Conservation (phyloP, 2,113 vertebrate species). For the Arizona elegans region DNA sequence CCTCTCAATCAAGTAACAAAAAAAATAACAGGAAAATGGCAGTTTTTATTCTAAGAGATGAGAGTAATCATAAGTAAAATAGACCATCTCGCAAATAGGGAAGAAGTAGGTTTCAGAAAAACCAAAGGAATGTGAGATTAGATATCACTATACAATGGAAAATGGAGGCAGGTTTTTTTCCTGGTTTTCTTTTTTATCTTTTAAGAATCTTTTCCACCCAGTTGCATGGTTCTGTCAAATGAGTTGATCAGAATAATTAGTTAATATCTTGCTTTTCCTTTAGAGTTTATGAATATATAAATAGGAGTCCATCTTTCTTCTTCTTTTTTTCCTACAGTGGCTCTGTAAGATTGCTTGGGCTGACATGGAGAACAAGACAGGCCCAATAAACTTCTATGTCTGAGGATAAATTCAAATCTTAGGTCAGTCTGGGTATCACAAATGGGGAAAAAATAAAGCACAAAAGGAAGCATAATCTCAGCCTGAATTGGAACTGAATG, state of each 20-base stretch:
- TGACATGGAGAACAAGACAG: background rate
- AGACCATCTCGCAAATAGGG: background rate
- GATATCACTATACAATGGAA: background rate
- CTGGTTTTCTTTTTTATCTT: background rate
- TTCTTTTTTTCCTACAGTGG: background rate
- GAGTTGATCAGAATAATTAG: background rate
- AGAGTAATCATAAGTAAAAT: background rate
- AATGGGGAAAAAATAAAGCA: background rate
- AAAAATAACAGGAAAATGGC: background rate
- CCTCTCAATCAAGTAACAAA: background rate
- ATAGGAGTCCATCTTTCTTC: background rate
- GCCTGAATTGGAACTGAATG: background rate
- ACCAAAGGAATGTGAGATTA: background rate
- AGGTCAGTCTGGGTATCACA: background rate
- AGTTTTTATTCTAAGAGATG: background rate
- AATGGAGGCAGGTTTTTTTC: background rate
- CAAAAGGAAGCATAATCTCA: background rate
- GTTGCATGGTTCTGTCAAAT: background rate
- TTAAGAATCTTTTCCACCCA: background rate
- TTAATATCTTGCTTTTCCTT: background rate
- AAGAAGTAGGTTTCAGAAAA: background rate
- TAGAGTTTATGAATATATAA: background rate
- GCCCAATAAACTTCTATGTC: background rate
- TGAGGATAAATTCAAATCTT: background rate
- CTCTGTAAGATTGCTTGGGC: background rate